A percentile compares a stretch with the other conserved stretches of the same genome.
These are phyloP conservation scores for Channa striata DNA, from an alignment of 2,797 vertebrate species.

Conservation along the genomic window DNA sequence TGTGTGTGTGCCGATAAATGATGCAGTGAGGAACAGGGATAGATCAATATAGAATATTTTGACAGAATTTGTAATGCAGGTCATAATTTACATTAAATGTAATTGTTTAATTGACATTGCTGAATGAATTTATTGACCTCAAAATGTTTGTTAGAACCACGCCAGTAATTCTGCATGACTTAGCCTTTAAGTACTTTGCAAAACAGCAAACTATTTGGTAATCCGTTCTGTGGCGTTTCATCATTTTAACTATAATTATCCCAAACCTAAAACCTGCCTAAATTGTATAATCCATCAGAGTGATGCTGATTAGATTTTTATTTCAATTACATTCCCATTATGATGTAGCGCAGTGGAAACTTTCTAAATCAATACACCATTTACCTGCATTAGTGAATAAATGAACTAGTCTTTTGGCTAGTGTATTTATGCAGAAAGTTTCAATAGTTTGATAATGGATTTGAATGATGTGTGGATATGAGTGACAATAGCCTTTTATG, in stretches of 20 bases:
- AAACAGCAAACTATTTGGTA: not conserved
- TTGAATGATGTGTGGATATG: not conserved
- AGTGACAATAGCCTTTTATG: not conserved
- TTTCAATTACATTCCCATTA: conserved; percentile 18
- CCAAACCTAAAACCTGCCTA: not conserved
- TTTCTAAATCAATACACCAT: conserved; percentile 26
- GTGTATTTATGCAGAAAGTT: conserved; percentile 5
- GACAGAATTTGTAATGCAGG: conserved; percentile 10
- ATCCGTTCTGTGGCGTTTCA: not conserved
- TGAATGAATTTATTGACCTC: not conserved
- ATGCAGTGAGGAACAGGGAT: not conserved
- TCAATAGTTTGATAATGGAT: conserved; percentile 17
- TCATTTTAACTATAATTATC: not conserved
- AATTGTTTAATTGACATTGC: not conserved
- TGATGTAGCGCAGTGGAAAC: conserved; percentile 4
- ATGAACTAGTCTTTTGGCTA: not conserved
- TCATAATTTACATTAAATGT: conserved; percentile 5
- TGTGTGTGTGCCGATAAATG: not conserved
- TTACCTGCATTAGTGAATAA: conserved; percentile 27
- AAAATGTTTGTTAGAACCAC: not conserved
- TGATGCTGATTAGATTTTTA: not conserved
- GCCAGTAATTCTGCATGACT: not conserved
- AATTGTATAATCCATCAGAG: conserved; percentile 3
- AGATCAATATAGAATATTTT: not conserved
- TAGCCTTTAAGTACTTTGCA: not conserved